Percentiles rank a stretch among this genome's conserved stretches.
Evolutionary conservation across 2,888 invertebrate species (phyloP).

Genomic region (Leptinotarsa peninsularis): DNA sequence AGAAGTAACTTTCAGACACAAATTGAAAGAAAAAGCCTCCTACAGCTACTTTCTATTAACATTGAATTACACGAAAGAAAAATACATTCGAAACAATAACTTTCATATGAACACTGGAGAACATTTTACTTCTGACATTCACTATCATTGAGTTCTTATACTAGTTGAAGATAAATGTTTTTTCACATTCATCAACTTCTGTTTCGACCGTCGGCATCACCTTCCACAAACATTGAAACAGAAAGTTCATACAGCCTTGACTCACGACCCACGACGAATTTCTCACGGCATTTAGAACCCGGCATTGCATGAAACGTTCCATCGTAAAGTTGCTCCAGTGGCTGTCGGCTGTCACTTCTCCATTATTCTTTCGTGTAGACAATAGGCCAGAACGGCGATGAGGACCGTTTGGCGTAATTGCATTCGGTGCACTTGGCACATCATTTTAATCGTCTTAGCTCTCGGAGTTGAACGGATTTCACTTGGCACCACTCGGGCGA

Average conservation of each 20-base stretch:
- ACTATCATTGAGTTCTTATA: too few species aligned
- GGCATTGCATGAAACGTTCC: constrained; percentile 27
- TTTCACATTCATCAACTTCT: too few species aligned
- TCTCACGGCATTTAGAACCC: constrained; percentile 21
- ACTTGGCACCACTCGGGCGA: constrained; percentile 10
- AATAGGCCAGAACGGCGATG: constrained; percentile 25
- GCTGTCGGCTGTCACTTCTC: constrained; percentile 29
- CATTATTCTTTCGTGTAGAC: constrained; percentile 22
- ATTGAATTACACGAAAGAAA: too few species aligned
- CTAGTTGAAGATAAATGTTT: too few species aligned
- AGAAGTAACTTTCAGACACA: too few species aligned
- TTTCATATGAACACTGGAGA: too few species aligned
- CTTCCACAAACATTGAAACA: not conserved
- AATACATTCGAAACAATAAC: too few species aligned
- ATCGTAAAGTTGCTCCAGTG: constrained; percentile 26
- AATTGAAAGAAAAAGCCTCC: too few species aligned
- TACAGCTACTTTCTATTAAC: too few species aligned
- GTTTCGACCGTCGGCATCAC: too few species aligned
- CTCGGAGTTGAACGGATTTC: constrained; percentile 19
- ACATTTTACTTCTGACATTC: too few species aligned
- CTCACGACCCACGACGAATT: not conserved
- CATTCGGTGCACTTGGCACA: constrained; percentile 34
- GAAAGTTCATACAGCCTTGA: not conserved
- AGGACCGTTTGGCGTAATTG: constrained; percentile 34
- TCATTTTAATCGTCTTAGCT: constrained; percentile 23